Base-by-base conservation (phyloP, 2,888 invertebrate species). In the Sarcophaga rosellei region DNA sequence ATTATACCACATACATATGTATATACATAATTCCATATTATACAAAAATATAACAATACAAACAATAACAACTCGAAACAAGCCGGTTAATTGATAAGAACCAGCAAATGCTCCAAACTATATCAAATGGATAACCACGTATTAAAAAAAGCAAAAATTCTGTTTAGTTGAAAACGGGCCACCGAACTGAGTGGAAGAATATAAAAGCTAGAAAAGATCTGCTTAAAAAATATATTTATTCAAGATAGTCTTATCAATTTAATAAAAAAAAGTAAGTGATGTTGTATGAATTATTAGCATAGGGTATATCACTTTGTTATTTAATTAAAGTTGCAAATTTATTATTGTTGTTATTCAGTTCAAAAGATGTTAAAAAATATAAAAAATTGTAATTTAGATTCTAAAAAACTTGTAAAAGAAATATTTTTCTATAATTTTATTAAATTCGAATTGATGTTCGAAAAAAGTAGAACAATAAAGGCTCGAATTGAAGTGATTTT, bases 21-120 rank as follows among this genome's bases (percentile, higher is more conserved):
- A n/a, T 35, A 35, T 35, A 35, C 6, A 35, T 35, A 10, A 10
- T 8, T 35, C 35, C 35, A 35, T 35, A 35, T 35, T 35, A 8
- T 5, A 53, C 53, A 53, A 12, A 53, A 8, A 65, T 10, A 8
- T 25, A 65, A 59, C n/a, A 73, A 69, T 62, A n/a, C 53, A 68
- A 73, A 53, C 57, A 74, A 61, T 20, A 59, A 81, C 65, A 66
- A 63, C 63, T 59, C 15, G 20, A 70, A 59, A 73, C 72, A 84
- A n/a, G 81, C 86, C 86, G 81, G 86, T 69, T 86, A 73, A 86
- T 25, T 86, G 86, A 86, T 86, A 84, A 86, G 81, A 78, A 63
- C 23, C 1, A 20, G 20, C 69, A 17, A 79, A 25, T 25, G 10
- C 8, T 65, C 63, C 53, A 45, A 61, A 23, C 21, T 59, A 66